Conservation (phyloP, 2,797 vertebrate genomes). For the Microtus agrestis region DNA sequence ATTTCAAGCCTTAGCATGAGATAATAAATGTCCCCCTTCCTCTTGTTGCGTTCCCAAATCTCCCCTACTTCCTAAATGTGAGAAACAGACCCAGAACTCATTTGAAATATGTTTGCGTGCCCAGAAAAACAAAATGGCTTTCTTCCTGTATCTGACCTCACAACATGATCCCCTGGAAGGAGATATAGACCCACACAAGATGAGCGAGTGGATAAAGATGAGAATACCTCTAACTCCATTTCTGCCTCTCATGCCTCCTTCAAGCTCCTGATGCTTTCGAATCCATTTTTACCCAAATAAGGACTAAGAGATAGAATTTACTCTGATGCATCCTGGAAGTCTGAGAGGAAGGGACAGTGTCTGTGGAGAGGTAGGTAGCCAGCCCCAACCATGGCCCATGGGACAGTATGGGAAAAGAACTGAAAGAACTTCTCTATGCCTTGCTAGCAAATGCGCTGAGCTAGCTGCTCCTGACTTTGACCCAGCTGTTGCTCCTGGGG, state of each 20-base stretch:
- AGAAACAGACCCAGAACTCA: neutral
- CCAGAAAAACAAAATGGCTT: neutral
- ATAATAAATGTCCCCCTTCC: neutral
- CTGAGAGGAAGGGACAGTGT: neutral
- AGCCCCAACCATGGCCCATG: neutral
- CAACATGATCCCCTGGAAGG: neutral
- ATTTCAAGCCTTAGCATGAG: neutral
- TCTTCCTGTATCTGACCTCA: neutral
- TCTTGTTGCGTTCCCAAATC: neutral
- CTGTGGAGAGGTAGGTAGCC: accelerated
- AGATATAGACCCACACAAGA: neutral
- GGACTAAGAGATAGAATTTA: neutral
- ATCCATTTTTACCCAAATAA: neutral
- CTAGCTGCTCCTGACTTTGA: neutral
- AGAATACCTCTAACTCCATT: neutral
- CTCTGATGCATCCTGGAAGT: neutral
- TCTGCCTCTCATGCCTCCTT: neutral
- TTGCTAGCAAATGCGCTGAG: no score
- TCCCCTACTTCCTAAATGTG: neutral
- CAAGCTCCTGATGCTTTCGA: neutral
- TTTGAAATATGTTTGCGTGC: neutral
- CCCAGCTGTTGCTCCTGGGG: neutral
- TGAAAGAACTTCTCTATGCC: neutral
- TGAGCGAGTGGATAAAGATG: neutral
- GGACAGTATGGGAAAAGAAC: neutral